These are phyloP conservation scores for Capra hircus DNA, from an alignment of 2,113 vertebrate genomes.

Conservation along the genomic window DNA sequence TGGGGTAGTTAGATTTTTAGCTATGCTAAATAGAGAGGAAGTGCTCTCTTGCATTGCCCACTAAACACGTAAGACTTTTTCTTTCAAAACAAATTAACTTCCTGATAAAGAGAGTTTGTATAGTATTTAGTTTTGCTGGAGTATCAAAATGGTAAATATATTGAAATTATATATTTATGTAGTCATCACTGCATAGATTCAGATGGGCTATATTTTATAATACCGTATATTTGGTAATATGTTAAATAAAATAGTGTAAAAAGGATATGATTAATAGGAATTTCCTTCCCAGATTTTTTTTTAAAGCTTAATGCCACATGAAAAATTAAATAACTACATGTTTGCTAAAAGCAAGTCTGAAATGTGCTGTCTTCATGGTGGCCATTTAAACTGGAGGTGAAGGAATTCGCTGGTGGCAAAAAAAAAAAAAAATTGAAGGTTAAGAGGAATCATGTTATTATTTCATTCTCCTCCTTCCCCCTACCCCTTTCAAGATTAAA, in stretches of 20 bases:
- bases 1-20: background rate
- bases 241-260: background rate
- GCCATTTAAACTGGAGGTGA: conserved; percentile 37
- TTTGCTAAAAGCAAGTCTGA: conserved; percentile 21
- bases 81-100: conserved; percentile 58
- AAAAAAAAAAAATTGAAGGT: background rate
- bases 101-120: background rate
- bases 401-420: background rate
- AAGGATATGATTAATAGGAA: background rate
- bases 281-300: conserved; percentile 8
- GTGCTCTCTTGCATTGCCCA: background rate
- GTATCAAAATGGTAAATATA: background rate
- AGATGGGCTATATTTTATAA: background rate
- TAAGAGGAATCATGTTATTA: conserved; percentile 26
- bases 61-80: conserved; percentile 41
- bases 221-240: background rate
- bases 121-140: conserved; percentile 27
- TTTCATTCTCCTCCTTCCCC: conserved; percentile 1
- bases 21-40: background rate
- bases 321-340: background rate
- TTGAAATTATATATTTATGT: background rate
- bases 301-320: background rate
- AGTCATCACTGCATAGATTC: conserved; percentile 11
- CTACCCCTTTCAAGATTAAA: conserved; percentile 31
- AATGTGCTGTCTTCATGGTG: conserved; percentile 21